These are phyloP conservation scores for Philopedon plagiatum DNA, from an alignment of 2,888 invertebrate species.

Conservation along the genomic window DNA sequence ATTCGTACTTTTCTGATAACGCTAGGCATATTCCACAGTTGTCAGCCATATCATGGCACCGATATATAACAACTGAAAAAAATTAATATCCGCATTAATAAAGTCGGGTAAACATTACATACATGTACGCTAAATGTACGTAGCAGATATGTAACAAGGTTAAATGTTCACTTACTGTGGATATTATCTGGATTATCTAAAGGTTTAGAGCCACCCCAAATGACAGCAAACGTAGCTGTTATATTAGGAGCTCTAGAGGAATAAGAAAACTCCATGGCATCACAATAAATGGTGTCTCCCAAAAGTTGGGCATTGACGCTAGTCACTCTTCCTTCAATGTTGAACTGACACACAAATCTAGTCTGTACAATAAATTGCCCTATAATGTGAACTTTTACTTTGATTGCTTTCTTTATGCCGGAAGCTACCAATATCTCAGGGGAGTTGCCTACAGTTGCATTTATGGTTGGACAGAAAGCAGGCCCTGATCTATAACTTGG, in stretches of 20 bases:
- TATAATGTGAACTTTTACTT: constrained; percentile 95
- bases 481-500: constrained; percentile 96
- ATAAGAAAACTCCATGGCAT: constrained; percentile 92
- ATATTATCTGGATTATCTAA: constrained; percentile 97
- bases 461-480: constrained; percentile 94
- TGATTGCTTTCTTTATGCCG: constrained; percentile 90
- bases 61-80: constrained; percentile 84
- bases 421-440: constrained; percentile 94
- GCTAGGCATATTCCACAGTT: constrained; percentile 98
- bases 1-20: constrained; percentile 90
- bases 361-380: constrained; percentile 96
- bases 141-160: too few relatives aligned
- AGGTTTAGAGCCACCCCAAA: constrained; percentile 96
- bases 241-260: constrained; percentile 92
- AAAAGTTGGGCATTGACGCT: constrained; percentile 92
- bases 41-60: constrained; percentile 96
- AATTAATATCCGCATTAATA: too few relatives aligned
- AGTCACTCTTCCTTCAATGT: constrained; percentile 94
- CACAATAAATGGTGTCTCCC: constrained; percentile 95
- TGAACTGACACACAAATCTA: constrained; percentile 94
- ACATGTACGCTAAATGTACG: too few relatives aligned
- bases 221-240: constrained; percentile 94
- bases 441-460: constrained; percentile 88
- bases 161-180: constrained; percentile 74
- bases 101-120: too few relatives aligned